Evolutionary conservation across 2,113 vertebrate species (phyloP).

Genomic region (Lichenostomus cassidix): DNA sequence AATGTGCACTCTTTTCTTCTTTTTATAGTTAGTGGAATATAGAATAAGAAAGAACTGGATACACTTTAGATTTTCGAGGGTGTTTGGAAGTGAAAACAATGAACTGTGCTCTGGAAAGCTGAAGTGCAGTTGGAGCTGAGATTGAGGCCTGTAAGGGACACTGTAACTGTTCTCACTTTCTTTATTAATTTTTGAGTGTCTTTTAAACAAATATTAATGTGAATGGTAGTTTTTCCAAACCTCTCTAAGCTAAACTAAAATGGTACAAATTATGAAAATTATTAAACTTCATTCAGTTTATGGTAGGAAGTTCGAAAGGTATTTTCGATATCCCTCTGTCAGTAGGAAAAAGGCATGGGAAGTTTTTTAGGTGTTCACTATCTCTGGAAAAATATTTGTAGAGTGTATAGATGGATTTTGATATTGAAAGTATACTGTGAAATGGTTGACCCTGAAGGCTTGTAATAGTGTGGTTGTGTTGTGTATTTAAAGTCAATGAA

Average conservation of each 20-base stretch:
- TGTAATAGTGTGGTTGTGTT: not conserved
- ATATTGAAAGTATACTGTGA: slow-evolving; percentile 25
- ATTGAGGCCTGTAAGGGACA: not conserved
- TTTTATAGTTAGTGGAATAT: not conserved
- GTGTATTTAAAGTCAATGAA: slow-evolving; percentile 20
- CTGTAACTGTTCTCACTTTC: not conserved
- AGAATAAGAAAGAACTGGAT: not conserved
- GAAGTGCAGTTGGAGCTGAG: not conserved
- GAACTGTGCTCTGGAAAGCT: not conserved
- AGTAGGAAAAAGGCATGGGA: not conserved
- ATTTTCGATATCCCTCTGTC: not conserved
- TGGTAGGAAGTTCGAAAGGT: not conserved
- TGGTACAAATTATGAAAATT: not conserved
- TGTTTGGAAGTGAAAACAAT: not conserved
- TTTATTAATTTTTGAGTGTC: not conserved
- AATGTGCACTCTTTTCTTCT: not conserved
- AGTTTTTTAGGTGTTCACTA: not conserved
- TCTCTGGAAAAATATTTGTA: not conserved
- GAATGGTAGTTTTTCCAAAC: not conserved
- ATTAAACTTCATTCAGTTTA: not conserved
- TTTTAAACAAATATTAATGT: not conserved
- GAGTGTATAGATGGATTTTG: not conserved
- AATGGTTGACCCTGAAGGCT: not conserved
- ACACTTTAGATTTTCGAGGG: not conserved
- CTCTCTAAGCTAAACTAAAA: not conserved